phyloP scores from a whole-genome alignment of 1,140 invertebrate species.

The Zaprionus ornatus region DNA sequence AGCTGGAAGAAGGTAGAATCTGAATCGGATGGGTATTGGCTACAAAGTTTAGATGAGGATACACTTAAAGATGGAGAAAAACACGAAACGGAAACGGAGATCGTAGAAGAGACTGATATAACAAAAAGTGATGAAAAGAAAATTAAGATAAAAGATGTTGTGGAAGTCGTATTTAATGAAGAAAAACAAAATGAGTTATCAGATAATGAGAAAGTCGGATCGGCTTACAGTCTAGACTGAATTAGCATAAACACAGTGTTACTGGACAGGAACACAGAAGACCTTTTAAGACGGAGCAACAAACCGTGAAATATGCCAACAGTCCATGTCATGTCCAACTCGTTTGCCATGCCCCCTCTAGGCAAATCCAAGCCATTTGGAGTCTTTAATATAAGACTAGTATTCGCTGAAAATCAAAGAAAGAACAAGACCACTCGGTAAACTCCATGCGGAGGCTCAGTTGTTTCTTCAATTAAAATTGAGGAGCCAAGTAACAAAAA shows the following conservation, averaged over 20 bases:
- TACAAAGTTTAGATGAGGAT: neutral
- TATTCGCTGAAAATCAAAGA: neutral
- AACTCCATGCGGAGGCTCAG: slow-evolving; percentile 16
- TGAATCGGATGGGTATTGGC: neutral
- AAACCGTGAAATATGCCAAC: slow-evolving; percentile 40
- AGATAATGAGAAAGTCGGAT: too few relatives aligned
- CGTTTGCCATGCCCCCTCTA: slow-evolving; percentile 5
- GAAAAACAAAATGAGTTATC: too few relatives aligned
- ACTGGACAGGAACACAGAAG: too few relatives aligned
- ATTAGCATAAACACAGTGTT: too few relatives aligned
- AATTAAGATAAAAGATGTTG: too few relatives aligned
- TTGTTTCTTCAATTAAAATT: slow-evolving; percentile 33
- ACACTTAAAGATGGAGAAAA: neutral
- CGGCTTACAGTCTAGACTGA: too few relatives aligned
- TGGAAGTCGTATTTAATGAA: too few relatives aligned
- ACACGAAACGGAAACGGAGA: too few relatives aligned
- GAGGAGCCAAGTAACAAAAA: slow-evolving; percentile 6
- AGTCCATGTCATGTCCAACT: slow-evolving; percentile 76
- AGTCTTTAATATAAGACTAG: slow-evolving; percentile 58
- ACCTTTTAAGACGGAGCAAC: too few relatives aligned
- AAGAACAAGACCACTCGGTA: neutral
- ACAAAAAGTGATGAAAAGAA: too few relatives aligned
- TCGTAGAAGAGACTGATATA: too few relatives aligned
- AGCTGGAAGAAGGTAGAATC: neutral
- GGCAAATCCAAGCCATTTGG: slow-evolving; percentile 41